Conservation (phyloP, 2,797 vertebrate species). For the Oreonectes daqikongensis region DNA sequence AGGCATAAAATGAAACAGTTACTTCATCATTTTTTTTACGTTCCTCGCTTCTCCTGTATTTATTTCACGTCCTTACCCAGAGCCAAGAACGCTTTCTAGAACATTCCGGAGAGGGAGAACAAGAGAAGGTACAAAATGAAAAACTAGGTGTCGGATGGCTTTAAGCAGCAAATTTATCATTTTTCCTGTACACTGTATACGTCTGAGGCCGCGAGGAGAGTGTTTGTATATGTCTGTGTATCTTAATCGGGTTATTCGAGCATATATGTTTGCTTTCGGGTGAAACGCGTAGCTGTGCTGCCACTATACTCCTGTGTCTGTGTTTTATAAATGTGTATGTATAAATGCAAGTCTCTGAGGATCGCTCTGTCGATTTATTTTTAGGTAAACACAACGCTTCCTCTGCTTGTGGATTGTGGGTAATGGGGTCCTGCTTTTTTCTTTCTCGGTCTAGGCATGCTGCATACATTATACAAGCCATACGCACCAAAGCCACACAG, state of each 20-base stretch:
- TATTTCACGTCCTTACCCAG: conserved; percentile 49
- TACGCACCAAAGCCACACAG: conserved; percentile 15
- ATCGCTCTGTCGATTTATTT: conserved; percentile 53
- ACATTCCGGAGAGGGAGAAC: neutral
- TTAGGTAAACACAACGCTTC: conserved; percentile 45
- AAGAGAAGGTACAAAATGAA: conserved; percentile 16
- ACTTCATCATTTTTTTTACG: conserved; percentile 59
- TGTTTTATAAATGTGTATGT: conserved; percentile 39
- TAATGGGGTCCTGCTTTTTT: conserved; percentile 31
- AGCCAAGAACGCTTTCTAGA: neutral
- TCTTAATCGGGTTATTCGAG: conserved; percentile 48
- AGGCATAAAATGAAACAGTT: conserved; percentile 62
- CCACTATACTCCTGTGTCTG: neutral
- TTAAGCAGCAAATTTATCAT: conserved; percentile 32
- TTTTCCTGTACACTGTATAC: conserved; percentile 10
- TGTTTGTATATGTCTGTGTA: conserved; percentile 43
- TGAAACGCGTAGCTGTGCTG: conserved; percentile 19
- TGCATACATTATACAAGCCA: conserved; percentile 24
- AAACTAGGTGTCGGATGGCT: conserved; percentile 16
- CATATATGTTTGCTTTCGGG: conserved; percentile 42
- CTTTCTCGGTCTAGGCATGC: conserved; percentile 14
- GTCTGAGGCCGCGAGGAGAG: conserved; percentile 14
- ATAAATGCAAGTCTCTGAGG: conserved; percentile 30
- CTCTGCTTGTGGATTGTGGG: conserved; percentile 38
- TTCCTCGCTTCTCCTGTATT: conserved; percentile 58